These are phyloP conservation scores for Hecatera dysodea DNA, from an alignment of 2,888 invertebrate genomes.

Conservation along the genomic window DNA sequence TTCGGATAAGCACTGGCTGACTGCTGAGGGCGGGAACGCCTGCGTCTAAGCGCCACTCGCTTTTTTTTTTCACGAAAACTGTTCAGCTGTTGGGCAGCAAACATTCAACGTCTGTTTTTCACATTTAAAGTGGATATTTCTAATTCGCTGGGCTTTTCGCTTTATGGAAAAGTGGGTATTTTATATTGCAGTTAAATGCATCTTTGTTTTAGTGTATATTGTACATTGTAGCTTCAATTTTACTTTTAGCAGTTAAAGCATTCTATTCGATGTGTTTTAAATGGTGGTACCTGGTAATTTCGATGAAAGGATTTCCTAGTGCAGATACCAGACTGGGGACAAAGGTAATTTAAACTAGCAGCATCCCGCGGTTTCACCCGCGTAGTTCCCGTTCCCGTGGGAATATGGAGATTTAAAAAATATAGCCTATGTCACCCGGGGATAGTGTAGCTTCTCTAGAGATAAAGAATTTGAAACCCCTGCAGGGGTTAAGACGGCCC, in stretches of 20 bases:
- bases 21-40: constrained; percentile 82
- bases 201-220: neutral
- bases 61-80: constrained; percentile 68
- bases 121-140: constrained; percentile 47
- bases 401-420: too few relatives aligned
- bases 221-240: neutral
- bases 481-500: too few relatives aligned
- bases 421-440: too few relatives aligned
- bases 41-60: constrained; percentile 72
- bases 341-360: too few relatives aligned
- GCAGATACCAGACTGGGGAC: too few relatives aligned
- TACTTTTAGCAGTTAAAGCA: neutral
- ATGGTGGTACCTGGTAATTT: too few relatives aligned
- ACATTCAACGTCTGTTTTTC: constrained; percentile 65
- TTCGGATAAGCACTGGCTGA: constrained; percentile 78
- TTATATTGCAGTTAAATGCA: constrained; percentile 7
- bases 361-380: too few relatives aligned
- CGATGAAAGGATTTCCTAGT: too few relatives aligned
- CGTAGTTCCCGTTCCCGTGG: too few relatives aligned
- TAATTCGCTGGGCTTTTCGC: constrained; percentile 49
- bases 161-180: constrained; percentile 39
- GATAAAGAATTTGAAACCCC: too few relatives aligned
- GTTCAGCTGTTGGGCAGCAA: constrained; percentile 70
- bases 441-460: too few relatives aligned
- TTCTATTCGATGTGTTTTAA: neutral